A percentile compares a stretch with the other conserved stretches of the same genome.
Evolutionary conservation across 1,140 invertebrate genomes (phyloP).

Genomic region (Papilio polyxenes): DNA sequence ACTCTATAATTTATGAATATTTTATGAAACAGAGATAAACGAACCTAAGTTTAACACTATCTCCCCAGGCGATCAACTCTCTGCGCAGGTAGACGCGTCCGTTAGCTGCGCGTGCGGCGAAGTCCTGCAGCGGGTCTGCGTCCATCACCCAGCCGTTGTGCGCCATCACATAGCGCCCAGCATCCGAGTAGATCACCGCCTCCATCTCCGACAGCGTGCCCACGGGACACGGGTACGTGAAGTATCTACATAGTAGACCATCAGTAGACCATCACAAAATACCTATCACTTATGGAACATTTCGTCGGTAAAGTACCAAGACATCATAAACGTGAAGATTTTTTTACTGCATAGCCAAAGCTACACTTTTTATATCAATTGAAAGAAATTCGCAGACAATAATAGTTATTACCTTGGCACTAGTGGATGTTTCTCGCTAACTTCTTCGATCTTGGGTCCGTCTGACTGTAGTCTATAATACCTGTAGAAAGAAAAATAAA

Average conservation of each 20-base stretch:
- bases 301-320: no score
- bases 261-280: no score
- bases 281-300: no score
- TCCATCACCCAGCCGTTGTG: constrained; percentile 99
- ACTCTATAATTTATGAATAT: no score
- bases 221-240: constrained; percentile 85
- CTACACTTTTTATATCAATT: no score
- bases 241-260: constrained; percentile 90
- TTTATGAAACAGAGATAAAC: no score
- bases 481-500: constrained; percentile 37
- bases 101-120: constrained; percentile 88
- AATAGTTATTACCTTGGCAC: constrained; percentile 82
- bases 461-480: constrained; percentile 88
- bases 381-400: no score
- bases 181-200: constrained; percentile 85
- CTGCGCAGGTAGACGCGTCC: constrained; percentile 92
- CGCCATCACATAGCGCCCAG: constrained; percentile 91
- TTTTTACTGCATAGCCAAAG: no score
- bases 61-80: constrained; percentile 98
- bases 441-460: constrained; percentile 89
- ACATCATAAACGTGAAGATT: no score
- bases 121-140: constrained; percentile 96
- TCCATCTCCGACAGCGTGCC: constrained; percentile 84
- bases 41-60: constrained; percentile 95
- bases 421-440: constrained; percentile 90